Evolutionary conservation across 2,113 vertebrate species (phyloP).

Genomic region (Anoura caudifer): DNA sequence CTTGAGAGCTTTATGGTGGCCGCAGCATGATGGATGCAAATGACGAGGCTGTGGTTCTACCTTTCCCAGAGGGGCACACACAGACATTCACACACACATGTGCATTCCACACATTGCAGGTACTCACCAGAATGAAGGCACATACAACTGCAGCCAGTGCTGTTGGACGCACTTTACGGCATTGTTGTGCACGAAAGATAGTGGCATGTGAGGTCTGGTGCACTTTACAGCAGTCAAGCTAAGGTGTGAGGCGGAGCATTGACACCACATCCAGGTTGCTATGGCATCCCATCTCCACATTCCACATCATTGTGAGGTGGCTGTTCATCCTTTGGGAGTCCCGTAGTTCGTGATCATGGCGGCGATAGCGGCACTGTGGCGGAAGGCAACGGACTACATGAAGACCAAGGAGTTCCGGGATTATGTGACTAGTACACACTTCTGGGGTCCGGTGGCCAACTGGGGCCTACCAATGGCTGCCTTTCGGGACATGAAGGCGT

Average conservation of each 20-base stretch:
- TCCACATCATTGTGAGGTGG: not conserved
- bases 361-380: not conserved
- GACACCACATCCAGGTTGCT: fast-evolving
- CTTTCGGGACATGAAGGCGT: slow-evolving; percentile 33
- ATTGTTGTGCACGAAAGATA: not conserved
- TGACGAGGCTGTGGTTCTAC: fast-evolving
- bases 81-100: fast-evolving
- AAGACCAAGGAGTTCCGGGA: slow-evolving; percentile 49
- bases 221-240: not conserved
- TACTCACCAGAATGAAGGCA: not conserved
- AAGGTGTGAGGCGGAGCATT: fast-evolving
- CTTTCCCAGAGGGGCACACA: not conserved
- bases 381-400: not conserved
- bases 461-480: slow-evolving; percentile 48
- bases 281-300: fast-evolving
- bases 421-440: slow-evolving; percentile 55
- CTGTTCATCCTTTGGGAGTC: fast-evolving
- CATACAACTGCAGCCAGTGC: not conserved
- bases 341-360: fast-evolving
- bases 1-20: not conserved
- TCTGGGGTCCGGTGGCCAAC: slow-evolving; percentile 64
- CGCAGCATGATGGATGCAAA: fast-evolving
- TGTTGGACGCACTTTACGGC: not conserved
- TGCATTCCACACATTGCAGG: not conserved
- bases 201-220: not conserved